These are phyloP conservation scores for Carcina quercana DNA, from an alignment of 2,888 invertebrate species.

Conservation along the genomic window DNA sequence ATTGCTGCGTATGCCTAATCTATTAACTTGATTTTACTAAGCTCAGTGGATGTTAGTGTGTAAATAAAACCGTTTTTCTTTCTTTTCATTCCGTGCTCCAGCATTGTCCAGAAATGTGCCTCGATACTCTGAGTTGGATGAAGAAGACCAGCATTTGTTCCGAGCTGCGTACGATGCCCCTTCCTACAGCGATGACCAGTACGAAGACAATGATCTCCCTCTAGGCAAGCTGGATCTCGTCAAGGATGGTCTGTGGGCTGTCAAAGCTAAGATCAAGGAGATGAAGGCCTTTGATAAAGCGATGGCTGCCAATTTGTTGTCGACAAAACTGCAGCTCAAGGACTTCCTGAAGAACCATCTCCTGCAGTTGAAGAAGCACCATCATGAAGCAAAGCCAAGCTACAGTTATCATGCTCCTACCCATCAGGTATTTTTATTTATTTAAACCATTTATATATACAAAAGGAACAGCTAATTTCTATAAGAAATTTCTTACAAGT, in stretches of 20 bases:
- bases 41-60: too few relatives aligned
- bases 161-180: slow-evolving; percentile 57
- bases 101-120: slow-evolving; percentile 30
- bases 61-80: too few relatives aligned
- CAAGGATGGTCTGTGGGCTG: slow-evolving; percentile 56
- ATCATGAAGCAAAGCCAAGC: slow-evolving; percentile 40
- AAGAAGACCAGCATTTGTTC: slow-evolving; percentile 53
- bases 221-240: slow-evolving; percentile 50
- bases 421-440: slow-evolving; percentile 5
- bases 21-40: too few relatives aligned
- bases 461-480: too few relatives aligned
- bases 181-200: slow-evolving; percentile 29
- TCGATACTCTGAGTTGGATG: slow-evolving; percentile 45
- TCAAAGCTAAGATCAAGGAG: slow-evolving; percentile 56
- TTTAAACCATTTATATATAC: too few relatives aligned
- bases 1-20: too few relatives aligned
- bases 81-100: background rate
- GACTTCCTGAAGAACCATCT: slow-evolving; percentile 40
- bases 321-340: slow-evolving; percentile 54
- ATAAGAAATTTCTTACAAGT: background rate
- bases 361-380: slow-evolving; percentile 36
- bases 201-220: slow-evolving; percentile 33
- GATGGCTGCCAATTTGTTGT: slow-evolving; percentile 47
- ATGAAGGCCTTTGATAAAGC: slow-evolving; percentile 57
- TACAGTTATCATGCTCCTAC: slow-evolving; percentile 40